Percentiles rank a stretch among this genome's conserved stretches.
Conservation (phyloP, 30 jellyfish, hydroid and myxozoan species). For the Aurelia aurita complex sp. Pacific region DNA sequence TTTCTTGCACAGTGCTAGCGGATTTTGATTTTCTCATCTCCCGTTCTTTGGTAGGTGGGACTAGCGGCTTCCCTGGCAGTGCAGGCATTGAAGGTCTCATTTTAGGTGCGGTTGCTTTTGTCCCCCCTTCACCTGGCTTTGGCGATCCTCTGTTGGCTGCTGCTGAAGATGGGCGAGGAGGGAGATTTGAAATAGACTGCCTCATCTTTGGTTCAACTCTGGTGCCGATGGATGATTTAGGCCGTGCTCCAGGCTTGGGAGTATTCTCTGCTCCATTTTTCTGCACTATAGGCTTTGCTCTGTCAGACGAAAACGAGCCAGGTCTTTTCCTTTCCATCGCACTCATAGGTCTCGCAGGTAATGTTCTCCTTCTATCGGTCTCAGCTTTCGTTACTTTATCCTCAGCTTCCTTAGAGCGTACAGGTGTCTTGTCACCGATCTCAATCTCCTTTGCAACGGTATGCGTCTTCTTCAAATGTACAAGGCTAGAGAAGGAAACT, state of each 20-base stretch:
- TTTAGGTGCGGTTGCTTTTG: constrained; percentile 32
- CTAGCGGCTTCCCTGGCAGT: constrained; percentile 63
- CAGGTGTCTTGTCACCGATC: constrained; percentile 32
- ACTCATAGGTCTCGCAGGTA: constrained; percentile 62
- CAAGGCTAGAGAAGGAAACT: constrained; percentile 70
- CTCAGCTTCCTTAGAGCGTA: constrained; percentile 55
- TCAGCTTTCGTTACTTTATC: constrained; percentile 21
- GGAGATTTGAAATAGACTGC: constrained; percentile 66
- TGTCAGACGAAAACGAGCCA: constrained; percentile 21
- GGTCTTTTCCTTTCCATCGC: constrained; percentile 63
- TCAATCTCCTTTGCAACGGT: constrained; percentile 62
- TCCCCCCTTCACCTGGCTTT: constrained; percentile 13
- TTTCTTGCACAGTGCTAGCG: constrained; percentile 13
- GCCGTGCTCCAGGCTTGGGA: constrained; percentile 40
- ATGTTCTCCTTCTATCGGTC: constrained; percentile 50
- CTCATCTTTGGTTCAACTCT: constrained; percentile 58
- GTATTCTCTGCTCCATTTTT: constrained; percentile 6
- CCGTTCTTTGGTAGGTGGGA: constrained; percentile 47
- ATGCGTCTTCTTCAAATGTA: constrained; percentile 47
- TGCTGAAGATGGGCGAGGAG: constrained; percentile 64
- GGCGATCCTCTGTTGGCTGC: constrained; percentile 43
- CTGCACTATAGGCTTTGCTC: constrained; percentile 17
- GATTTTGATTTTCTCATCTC: constrained; percentile 64
- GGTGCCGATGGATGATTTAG: constrained; percentile 49
- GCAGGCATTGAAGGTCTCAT: constrained; percentile 68